phyloP scores from a whole-genome alignment of 2,888 invertebrate species.

The Tridacna crocea region DNA sequence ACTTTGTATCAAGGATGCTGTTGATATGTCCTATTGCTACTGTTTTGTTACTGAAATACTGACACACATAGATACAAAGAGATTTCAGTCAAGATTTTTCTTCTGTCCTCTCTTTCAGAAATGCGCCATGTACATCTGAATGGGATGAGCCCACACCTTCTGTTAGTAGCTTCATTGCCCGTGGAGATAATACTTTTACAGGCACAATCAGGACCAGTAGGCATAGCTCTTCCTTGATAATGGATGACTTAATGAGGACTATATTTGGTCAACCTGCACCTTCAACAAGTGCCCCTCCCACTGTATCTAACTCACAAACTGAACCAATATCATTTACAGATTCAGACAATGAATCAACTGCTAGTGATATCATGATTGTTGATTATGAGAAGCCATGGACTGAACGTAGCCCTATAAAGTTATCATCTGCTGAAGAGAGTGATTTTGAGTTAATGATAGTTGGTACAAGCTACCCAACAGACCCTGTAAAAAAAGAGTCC shows the following conservation, averaged over 20 bases:
- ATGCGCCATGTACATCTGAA: constrained; percentile 52
- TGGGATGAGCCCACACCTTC: constrained; percentile 80
- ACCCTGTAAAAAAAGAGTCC: constrained; percentile 43
- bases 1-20: too few relatives aligned
- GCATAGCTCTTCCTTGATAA: neutral
- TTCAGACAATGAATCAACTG: constrained; percentile 55
- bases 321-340: constrained; percentile 33
- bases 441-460: constrained; percentile 56
- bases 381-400: constrained; percentile 89
- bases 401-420: constrained; percentile 87
- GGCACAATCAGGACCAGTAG: neutral
- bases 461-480: constrained; percentile 37
- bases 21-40: too few relatives aligned
- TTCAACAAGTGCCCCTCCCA: constrained; percentile 13
- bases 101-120: constrained; percentile 13
- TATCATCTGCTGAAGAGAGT: constrained; percentile 75
- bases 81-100: too few relatives aligned
- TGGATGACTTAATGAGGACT: neutral
- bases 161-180: neutral
- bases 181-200: neutral
- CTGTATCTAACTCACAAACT: constrained; percentile 24
- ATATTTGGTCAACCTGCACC: neutral
- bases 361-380: constrained; percentile 85
- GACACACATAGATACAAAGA: too few relatives aligned
- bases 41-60: too few relatives aligned